Conservation (phyloP, 2,888 invertebrate genomes). For the Sycophila texana region DNA sequence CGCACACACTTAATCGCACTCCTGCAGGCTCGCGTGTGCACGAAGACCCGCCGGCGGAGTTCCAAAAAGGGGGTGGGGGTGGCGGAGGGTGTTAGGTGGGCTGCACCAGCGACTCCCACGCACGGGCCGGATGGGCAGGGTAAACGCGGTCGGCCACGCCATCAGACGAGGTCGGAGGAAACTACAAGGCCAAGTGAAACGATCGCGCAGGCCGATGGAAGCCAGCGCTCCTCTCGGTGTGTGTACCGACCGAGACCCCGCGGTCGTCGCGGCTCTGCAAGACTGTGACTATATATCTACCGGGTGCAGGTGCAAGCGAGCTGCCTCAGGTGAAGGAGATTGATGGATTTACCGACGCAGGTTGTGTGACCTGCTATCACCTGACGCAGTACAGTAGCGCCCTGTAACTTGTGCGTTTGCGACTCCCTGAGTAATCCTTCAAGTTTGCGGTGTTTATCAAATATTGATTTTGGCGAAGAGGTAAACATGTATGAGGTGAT, state of each 20-base stretch:
- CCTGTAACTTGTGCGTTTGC: not conserved
- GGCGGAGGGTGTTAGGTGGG: not conserved
- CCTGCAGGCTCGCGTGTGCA: not conserved
- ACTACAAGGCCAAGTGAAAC: constrained; percentile 4
- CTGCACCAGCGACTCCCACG: not conserved
- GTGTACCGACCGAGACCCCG: constrained; percentile 36
- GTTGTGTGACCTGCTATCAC: constrained; percentile 17
- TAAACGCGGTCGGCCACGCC: constrained; percentile 28
- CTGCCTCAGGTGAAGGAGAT: constrained; percentile 11
- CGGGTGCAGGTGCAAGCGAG: constrained; percentile 37
- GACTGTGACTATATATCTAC: constrained; percentile 37
- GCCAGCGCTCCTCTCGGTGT: not conserved
- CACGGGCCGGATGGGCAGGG: not conserved
- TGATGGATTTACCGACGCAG: constrained; percentile 43
- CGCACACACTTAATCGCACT: not conserved
- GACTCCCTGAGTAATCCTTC: not conserved
- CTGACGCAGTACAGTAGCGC: no score
- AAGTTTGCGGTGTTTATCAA: no score
- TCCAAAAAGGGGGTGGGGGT: no score
- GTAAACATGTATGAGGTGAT: no score
- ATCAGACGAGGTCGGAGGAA: constrained; percentile 7
- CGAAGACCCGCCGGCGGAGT: no score
- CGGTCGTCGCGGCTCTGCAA: not conserved
- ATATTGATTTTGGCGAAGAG: no score
- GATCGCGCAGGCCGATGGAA: not conserved